Evolutionary conservation across 2,797 vertebrate species (phyloP), one percentile per base, ranked within the genome.

Genomic region (Alcedo quadribrachys): DNA sequence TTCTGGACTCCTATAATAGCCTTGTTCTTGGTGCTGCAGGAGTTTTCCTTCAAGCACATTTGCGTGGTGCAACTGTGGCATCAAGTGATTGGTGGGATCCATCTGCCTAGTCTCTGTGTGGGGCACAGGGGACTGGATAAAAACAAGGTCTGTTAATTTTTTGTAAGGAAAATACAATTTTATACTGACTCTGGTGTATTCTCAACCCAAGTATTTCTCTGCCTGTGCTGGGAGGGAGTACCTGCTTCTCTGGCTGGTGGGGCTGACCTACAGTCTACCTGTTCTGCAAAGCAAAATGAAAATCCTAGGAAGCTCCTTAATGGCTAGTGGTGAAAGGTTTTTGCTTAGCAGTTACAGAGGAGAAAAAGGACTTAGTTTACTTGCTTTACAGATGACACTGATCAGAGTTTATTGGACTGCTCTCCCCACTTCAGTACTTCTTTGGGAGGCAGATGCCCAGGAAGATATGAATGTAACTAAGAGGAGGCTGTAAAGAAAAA

Each of bases 11-110:
- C 89, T 42, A 20, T 40, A 78, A 90, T 63, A 91, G 69, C 58
- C 90, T 90, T 32, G 62, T 15, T 88, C 81, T 42, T 40, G 35
- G 63, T 79, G 66, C 43, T 40, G 61, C 75, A 60, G 81, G 81
- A 87, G 43, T 85, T 63, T 83, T 93, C 82, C 87, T 80, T 18
- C 12, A 30, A 75, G 92, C 87, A 61, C 51, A 58, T 89, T 93
- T 57, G 75, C 89, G 89, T 86, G 78, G 93, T 80, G 51, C 35
- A 37, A 62, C 51, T 53, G 79, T 68, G 61, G 53, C 35, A 14
- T 3, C 45, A 25, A 15, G 71, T 17, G 33, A 75, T 61, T 79
- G 92, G 76, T 42, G 14, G 66, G 25, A 89, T 69, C 89, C 85
- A 89, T 94, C 93, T 95, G 91, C 69, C 84, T 2, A 0, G 51